A percentile compares a stretch with the other conserved stretches of the same genome.
Evolutionary conservation across 2,113 vertebrate species (phyloP).

Genomic region (Arenaria interpres): DNA sequence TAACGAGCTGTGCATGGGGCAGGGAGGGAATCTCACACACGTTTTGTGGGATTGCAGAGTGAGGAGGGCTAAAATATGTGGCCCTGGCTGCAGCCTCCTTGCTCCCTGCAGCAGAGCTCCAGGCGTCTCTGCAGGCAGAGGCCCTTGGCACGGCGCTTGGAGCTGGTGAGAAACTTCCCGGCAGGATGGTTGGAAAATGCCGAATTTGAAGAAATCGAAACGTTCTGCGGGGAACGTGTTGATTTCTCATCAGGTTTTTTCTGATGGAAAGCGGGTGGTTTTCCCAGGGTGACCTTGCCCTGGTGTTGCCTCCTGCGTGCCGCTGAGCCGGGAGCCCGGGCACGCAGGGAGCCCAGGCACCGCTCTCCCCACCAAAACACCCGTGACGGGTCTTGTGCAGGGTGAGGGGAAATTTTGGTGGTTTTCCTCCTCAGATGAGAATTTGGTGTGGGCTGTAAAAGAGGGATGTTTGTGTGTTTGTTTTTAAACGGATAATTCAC

Average conservation of each 20-base stretch:
- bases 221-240: background rate
- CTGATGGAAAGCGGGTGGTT: background rate
- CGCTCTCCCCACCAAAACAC: background rate
- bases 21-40: background rate
- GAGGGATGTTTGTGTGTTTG: background rate
- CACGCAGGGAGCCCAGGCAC: background rate
- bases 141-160: background rate
- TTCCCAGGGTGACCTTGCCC: background rate
- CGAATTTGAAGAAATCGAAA: background rate
- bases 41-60: background rate
- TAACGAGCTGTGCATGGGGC: background rate
- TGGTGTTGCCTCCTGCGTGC: rapidly evolving
- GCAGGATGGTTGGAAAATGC: background rate
- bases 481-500: background rate
- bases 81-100: background rate
- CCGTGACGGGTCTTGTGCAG: rapidly evolving
- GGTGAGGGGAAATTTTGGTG: background rate
- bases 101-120: background rate
- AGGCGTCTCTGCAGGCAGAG: background rate
- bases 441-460: background rate
- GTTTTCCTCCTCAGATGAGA: background rate
- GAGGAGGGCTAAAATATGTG: background rate
- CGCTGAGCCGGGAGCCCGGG: background rate
- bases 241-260: background rate
- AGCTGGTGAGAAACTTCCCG: background rate